Evolutionary conservation across 2,797 vertebrate species (phyloP).

Genomic region (Echeneis naucrates): DNA sequence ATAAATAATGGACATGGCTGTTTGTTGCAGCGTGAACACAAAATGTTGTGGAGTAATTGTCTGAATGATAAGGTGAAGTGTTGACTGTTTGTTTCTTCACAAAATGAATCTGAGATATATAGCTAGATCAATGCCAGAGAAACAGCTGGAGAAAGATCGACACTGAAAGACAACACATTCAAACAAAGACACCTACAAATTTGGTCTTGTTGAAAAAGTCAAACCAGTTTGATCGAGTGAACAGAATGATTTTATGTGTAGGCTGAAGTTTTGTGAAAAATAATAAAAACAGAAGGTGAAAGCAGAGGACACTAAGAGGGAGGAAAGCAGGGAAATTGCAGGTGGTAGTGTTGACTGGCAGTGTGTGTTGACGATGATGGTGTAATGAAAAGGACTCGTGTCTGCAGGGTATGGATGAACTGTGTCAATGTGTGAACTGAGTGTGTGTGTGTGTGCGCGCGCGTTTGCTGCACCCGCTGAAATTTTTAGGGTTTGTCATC

Average conservation of each 20-base stretch:
- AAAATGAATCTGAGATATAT: conserved; percentile 1
- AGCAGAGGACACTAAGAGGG: conserved; percentile 31
- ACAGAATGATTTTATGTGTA: conserved; percentile 7
- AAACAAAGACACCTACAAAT: conserved; percentile 2
- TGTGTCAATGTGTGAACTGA: conserved; percentile 6
- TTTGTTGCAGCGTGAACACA: not conserved
- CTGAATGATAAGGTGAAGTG: not conserved
- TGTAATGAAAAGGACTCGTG: conserved; percentile 79
- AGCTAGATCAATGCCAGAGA: not conserved
- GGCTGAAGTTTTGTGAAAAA: conserved; percentile 28
- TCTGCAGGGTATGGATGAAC: conserved; percentile 61
- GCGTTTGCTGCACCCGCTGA: conserved; percentile 43
- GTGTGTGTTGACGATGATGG: conserved; percentile 60
- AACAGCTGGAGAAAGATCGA: not conserved
- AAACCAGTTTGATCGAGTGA: conserved; percentile 8
- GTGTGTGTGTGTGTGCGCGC: conserved; percentile 15
- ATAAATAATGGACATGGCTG: not conserved
- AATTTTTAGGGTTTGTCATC: conserved; percentile 81
- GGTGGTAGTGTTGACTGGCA: conserved; percentile 59
- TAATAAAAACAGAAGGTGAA: conserved; percentile 40
- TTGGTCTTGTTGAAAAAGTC: conserved; percentile 21
- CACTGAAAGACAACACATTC: not conserved
- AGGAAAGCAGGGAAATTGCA: conserved; percentile 37
- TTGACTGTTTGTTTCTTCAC: not conserved
- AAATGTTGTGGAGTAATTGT: not conserved